Conservation (phyloP, 2,113 vertebrate species). For the Tinamus guttatus region DNA sequence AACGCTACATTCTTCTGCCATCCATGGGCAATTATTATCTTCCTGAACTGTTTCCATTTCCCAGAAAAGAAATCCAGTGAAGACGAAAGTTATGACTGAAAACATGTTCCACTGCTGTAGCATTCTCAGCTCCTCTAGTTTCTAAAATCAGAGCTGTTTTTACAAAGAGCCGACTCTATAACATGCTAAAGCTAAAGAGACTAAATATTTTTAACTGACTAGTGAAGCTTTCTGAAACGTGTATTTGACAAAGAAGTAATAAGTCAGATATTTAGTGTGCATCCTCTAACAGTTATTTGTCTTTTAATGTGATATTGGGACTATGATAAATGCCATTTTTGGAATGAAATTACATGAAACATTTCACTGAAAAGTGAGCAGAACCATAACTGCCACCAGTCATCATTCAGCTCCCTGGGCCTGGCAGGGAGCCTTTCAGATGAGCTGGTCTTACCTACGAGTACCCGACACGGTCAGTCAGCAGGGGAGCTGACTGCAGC, state of each 20-base stretch:
- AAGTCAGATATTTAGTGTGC: background rate
- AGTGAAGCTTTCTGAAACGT: background rate
- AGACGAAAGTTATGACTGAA: background rate
- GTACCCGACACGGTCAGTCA: fast-evolving
- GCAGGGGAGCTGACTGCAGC: background rate
- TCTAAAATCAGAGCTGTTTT: background rate
- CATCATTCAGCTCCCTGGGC: background rate
- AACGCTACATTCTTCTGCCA: background rate
- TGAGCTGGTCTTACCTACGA: fast-evolving
- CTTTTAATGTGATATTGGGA: fast-evolving
- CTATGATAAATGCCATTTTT: fast-evolving
- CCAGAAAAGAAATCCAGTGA: background rate
- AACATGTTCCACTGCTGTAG: background rate
- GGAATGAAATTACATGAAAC: background rate
- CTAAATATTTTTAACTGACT: background rate
- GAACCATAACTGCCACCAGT: background rate
- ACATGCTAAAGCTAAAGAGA: background rate
- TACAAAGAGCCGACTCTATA: fast-evolving
- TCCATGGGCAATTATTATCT: background rate
- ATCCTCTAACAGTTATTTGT: background rate
- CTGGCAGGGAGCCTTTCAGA: fast-evolving
- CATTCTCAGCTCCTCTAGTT: background rate
- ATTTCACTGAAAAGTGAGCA: background rate
- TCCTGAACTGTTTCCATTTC: background rate
- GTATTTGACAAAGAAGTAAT: background rate